Percentiles rank a stretch among this genome's conserved stretches.
Conservation (phyloP, 92 coral and sea anemone species). For the Ricordea florida region DNA sequence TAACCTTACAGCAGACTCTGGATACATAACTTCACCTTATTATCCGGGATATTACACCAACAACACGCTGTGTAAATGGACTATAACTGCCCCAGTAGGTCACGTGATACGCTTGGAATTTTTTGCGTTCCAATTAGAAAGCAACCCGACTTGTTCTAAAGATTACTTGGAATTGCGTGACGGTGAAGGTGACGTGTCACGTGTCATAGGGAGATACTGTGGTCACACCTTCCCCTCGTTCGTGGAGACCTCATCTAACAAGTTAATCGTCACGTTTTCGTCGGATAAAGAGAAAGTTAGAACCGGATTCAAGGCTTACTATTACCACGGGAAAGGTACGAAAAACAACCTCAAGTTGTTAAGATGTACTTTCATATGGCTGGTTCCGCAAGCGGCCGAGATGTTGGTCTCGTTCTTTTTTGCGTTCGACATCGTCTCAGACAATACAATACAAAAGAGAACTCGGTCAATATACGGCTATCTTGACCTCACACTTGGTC, state of each 20-base stretch:
- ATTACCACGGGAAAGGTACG: too few species aligned
- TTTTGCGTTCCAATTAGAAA: slow-evolving; percentile 40
- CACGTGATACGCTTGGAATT: slow-evolving; percentile 64
- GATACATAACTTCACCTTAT: slow-evolving; percentile 67
- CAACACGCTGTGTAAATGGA: slow-evolving; percentile 65
- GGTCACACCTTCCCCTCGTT: slow-evolving; percentile 57
- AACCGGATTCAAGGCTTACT: slow-evolving; percentile 64
- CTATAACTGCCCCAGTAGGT: slow-evolving; percentile 44
- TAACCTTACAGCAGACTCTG: slow-evolving; percentile 13
- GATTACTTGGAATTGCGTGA: slow-evolving; percentile 73
- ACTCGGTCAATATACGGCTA: too few species aligned
- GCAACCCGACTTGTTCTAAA: slow-evolving; percentile 48
- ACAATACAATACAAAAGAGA: too few species aligned
- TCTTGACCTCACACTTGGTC: too few species aligned
- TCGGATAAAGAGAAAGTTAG: slow-evolving; percentile 17
- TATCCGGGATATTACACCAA: slow-evolving; percentile 75
- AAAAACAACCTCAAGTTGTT: slow-evolving; percentile 17
- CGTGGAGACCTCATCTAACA: slow-evolving; percentile 49
- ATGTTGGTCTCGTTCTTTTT: too few species aligned
- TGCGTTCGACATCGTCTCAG: too few species aligned
- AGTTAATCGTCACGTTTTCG: slow-evolving; percentile 57
- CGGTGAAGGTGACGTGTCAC: slow-evolving; percentile 16
- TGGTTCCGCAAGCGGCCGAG: too few species aligned
- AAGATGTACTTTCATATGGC: too few species aligned
- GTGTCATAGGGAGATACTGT: slow-evolving; percentile 64